Evolutionary conservation across 2,113 vertebrate species (phyloP).

Genomic region (Macrotus californicus): DNA sequence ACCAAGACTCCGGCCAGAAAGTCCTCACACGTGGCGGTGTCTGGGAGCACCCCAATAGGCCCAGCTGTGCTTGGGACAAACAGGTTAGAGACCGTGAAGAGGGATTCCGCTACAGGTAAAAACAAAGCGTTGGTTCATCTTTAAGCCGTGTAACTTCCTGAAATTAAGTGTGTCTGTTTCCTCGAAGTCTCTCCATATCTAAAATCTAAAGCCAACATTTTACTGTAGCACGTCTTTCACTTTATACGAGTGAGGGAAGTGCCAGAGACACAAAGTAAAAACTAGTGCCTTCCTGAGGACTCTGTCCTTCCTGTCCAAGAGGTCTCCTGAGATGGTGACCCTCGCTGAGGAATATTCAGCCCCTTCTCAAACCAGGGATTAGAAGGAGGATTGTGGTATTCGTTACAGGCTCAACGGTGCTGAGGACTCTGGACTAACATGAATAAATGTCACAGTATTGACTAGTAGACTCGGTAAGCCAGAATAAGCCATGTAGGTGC

Average conservation of each 20-base stretch:
- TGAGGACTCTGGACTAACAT: neutral
- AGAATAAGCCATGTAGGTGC: neutral
- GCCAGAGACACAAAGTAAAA: neutral
- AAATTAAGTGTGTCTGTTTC: conserved; percentile 4
- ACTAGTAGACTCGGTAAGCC: neutral
- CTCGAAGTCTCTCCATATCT: neutral
- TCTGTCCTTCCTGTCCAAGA: neutral
- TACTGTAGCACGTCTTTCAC: neutral
- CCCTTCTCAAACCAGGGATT: neutral
- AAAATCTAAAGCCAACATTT: conserved; percentile 18
- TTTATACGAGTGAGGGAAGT: neutral
- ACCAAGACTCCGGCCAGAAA: conserved; percentile 91
- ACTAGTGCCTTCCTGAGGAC: neutral
- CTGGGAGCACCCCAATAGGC: conserved; percentile 63
- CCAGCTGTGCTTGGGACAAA: conserved; percentile 17
- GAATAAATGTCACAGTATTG: neutral
- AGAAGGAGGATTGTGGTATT: neutral
- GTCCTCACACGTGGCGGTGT: conserved; percentile 77
- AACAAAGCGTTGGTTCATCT: neutral
- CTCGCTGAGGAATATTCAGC: neutral
- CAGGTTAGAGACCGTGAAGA: conserved; percentile 39
- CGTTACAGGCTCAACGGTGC: neutral
- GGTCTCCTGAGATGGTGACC: neutral
- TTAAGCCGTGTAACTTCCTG: neutral
- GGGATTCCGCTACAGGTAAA: conserved; percentile 51